Percentiles rank a stretch among this genome's conserved stretches.
These are phyloP conservation scores for Siniperca undulata DNA, from an alignment of 2,797 vertebrate species.

Conservation along the genomic window DNA sequence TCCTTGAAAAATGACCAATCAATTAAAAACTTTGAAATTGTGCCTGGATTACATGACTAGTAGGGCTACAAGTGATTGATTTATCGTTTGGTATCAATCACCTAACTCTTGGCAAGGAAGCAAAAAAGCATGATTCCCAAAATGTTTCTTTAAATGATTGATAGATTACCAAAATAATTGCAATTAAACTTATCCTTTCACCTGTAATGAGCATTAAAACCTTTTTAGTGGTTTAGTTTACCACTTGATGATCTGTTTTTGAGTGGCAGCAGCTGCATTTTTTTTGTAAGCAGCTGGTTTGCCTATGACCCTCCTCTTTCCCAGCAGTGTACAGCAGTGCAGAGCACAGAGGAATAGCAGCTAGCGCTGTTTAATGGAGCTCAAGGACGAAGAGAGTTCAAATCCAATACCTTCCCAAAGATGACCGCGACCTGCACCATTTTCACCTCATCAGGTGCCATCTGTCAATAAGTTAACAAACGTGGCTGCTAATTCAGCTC, in stretches of 20 bases:
- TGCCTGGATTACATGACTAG: too few relatives aligned
- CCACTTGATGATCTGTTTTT: neutral
- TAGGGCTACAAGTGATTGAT: too few relatives aligned
- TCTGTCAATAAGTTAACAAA: constrained; percentile 9
- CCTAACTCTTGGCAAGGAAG: too few relatives aligned
- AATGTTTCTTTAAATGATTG: too few relatives aligned
- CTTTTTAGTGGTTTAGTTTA: neutral
- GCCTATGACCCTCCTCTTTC: neutral
- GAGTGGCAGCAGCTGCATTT: neutral
- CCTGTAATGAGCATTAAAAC: neutral
- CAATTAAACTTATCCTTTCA: neutral
- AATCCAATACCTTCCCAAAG: neutral
- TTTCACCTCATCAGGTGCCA: neutral
- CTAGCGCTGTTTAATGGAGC: neutral
- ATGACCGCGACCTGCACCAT: neutral
- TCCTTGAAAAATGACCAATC: too few relatives aligned
- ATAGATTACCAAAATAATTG: too few relatives aligned
- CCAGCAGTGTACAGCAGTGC: neutral
- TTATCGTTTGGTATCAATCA: too few relatives aligned
- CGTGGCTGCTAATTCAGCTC: neutral
- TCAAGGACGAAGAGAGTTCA: neutral
- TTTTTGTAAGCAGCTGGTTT: neutral
- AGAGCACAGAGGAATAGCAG: neutral
- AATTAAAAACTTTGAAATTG: too few relatives aligned
- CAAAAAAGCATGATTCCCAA: too few relatives aligned